A percentile compares a stretch with the other conserved stretches of the same genome.
Conservation (phyloP, 2,113 vertebrate genomes). For the Siphamia tubifer region DNA sequence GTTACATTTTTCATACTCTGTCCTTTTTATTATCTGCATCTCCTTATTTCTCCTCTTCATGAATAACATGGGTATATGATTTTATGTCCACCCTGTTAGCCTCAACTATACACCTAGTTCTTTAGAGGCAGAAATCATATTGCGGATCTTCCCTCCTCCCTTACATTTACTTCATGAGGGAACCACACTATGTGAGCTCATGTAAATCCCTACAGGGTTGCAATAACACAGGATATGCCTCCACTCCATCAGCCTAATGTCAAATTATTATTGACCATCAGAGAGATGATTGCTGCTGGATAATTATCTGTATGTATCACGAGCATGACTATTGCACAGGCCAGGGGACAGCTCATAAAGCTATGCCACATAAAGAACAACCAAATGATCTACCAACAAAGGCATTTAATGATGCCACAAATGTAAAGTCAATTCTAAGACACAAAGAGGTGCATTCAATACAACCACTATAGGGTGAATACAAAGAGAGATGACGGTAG, state of each 20-base stretch:
- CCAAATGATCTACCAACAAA: constrained; percentile 44
- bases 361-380: constrained; percentile 41
- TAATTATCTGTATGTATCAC: constrained; percentile 66
- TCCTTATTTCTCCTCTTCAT: neutral
- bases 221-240: constrained; percentile 38
- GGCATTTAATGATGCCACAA: constrained; percentile 44
- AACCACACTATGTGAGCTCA: neutral
- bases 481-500: constrained; percentile 2
- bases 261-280: constrained; percentile 61
- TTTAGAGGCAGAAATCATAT: constrained; percentile 5
- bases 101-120: constrained; percentile 1
- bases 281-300: constrained; percentile 53
- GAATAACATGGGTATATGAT: constrained; percentile 16
- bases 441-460: constrained; percentile 11
- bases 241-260: constrained; percentile 54
- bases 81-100: constrained; percentile 34
- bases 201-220: constrained; percentile 30
- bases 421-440: constrained; percentile 46
- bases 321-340: constrained; percentile 19
- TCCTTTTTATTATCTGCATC: constrained; percentile 2
- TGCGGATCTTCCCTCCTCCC: neutral
- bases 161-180: neutral
- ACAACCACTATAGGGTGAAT: neutral
- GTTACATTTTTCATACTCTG: constrained; percentile 6
- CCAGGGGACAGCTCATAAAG: constrained; percentile 39